These are phyloP conservation scores for Coecobrya sp. DNA, from an alignment of 2,888 invertebrate genomes.

Conservation along the genomic window DNA sequence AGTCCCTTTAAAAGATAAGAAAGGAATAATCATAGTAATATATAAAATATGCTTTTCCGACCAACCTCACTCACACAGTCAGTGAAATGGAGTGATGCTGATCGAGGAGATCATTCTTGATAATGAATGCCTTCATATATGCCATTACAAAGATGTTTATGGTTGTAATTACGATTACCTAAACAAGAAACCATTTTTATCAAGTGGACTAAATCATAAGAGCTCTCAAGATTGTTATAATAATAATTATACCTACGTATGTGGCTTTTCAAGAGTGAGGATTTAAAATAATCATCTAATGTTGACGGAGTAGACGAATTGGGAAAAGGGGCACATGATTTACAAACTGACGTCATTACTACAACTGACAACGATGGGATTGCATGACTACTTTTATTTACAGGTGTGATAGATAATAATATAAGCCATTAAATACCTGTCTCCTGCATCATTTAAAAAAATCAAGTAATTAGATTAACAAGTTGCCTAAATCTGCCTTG, in stretches of 20 bases:
- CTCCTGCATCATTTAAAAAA: too few species aligned
- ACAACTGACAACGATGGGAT: too few species aligned
- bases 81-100: neutral
- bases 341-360: neutral
- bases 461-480: too few species aligned
- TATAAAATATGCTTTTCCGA: neutral
- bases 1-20: slow-evolving; percentile 58
- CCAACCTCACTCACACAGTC: slow-evolving; percentile 5
- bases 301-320: too few species aligned
- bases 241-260: neutral
- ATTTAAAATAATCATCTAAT: slow-evolving; percentile 3
- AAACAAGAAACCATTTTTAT: neutral
- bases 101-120: neutral
- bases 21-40: neutral
- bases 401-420: too few species aligned
- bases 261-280: slow-evolving; percentile 12
- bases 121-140: neutral
- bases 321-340: neutral
- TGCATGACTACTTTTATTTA: neutral
- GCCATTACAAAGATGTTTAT: too few species aligned
- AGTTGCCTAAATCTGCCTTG: too few species aligned
- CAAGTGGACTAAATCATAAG: neutral
- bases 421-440: too few species aligned
- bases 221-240: neutral
- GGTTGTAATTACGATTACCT: neutral